Evolutionary conservation across 1,140 invertebrate genomes (phyloP).

Genomic region (Drosophila erecta): DNA sequence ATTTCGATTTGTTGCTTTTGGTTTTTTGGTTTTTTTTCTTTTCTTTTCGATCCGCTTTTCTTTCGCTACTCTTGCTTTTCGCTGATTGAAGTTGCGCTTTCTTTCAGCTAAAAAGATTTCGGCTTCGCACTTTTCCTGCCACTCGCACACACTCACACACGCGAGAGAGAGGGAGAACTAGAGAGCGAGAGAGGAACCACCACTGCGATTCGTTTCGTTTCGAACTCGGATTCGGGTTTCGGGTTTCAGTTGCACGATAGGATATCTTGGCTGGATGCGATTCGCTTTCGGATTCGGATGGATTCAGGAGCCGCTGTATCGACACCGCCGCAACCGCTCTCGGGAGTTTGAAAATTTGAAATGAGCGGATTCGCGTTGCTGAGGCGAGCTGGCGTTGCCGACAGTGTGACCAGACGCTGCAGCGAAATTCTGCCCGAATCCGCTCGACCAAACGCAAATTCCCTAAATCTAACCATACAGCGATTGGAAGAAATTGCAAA

Average conservation of each 20-base stretch:
- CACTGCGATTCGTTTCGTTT: constrained; percentile 31
- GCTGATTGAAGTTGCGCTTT: constrained; percentile 63
- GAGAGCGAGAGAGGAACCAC: constrained; percentile 65
- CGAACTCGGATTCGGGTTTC: constrained; percentile 23
- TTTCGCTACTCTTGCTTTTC: constrained; percentile 34
- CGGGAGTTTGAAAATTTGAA: constrained; percentile 14
- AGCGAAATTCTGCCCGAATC: too few species aligned
- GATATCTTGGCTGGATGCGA: constrained; percentile 27
- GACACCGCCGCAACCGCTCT: constrained; percentile 2
- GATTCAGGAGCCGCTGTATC: constrained; percentile 15
- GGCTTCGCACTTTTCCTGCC: constrained; percentile 76
- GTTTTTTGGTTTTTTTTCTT: constrained; percentile 22
- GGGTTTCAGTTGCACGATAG: constrained; percentile 39
- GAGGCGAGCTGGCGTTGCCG: not conserved
- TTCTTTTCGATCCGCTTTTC: constrained; percentile 22
- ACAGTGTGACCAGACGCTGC: not conserved
- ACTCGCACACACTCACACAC: constrained; percentile 54
- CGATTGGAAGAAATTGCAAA: too few species aligned
- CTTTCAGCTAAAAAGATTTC: constrained; percentile 45
- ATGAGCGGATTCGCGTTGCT: constrained; percentile 4
- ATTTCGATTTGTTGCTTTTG: constrained; percentile 85
- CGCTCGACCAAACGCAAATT: too few species aligned
- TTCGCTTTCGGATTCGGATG: constrained; percentile 13
- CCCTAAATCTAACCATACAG: too few species aligned
- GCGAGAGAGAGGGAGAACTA: constrained; percentile 46